Evolutionary conservation across 2,888 invertebrate species (phyloP), one percentile per base, ranked within the genome.

Genomic region (Lamellibrachia columna): DNA sequence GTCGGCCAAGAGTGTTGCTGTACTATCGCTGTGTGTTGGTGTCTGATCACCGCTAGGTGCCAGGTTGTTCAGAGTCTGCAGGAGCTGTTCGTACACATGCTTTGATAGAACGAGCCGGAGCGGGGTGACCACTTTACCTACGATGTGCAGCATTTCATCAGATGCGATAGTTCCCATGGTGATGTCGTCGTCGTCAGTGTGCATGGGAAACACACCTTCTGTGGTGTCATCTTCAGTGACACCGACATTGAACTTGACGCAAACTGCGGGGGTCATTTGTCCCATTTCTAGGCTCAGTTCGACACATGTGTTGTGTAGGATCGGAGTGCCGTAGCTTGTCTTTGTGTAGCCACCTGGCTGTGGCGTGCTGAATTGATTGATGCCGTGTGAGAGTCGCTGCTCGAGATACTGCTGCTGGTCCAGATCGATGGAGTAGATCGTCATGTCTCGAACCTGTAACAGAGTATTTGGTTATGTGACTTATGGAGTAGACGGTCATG

Each of bases 241-340:
- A 15, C 53, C 53, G 40, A 52, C 52, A 28, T 91, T 91, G 91
- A 52, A 91, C 40, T 52, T 91, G 52, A 91, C 53, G 40, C 75
- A 75, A 15, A 75, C 75, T 15, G 75, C 22, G n/a, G 75, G 75
- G 0, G 75, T 22, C 75, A 75, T n/a, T n/a, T 75, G 75, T 15
- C 75, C 22, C 22, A 75, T 15, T 95, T 97, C 97, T 11, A 98
- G 96, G 91, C 97, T 97, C 92, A 99, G 97, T 94, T 98, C 98
- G 93, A 99, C 97, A 92, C 98, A 97, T 0, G 99, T 99, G 96
- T 99, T 98, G 96, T 99, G 98, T 93, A 99, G 97, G 95, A 99
- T 98, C 6, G 99, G 98, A 52, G 94, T 93, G 95, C 98, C 97
- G n/a, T 98, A 98, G 93, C 97, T 97, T 3, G 93, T 93, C 75